A percentile compares a stretch with the other conserved stretches of the same genome.
phyloP scores from a whole-genome alignment of 2,888 invertebrate genomes.

The Orchesella flavescens region DNA sequence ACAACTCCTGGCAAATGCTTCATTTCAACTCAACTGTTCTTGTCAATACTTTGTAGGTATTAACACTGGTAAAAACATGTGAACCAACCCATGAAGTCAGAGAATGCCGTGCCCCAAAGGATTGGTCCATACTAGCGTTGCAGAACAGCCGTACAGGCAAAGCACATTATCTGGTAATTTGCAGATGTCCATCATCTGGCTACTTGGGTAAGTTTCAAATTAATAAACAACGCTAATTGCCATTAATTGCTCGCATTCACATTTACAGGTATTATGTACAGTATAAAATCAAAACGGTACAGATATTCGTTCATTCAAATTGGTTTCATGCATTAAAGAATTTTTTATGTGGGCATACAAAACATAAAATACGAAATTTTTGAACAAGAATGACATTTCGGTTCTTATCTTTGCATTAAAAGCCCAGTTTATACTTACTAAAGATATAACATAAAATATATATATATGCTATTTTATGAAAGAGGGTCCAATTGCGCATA shows the following conservation, averaged over 20 bases:
- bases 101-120: conserved; percentile 88
- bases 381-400: too few relatives aligned
- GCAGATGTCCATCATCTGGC: conserved; percentile 88
- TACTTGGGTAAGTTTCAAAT: conserved; percentile 79
- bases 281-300: too few relatives aligned
- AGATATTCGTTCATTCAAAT: too few relatives aligned
- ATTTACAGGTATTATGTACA: too few relatives aligned
- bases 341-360: too few relatives aligned
- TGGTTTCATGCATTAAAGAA: too few relatives aligned
- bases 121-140: conserved; percentile 92
- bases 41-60: conserved; percentile 77
- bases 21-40: conserved; percentile 48
- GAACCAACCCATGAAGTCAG: conserved; percentile 94
- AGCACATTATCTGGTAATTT: conserved; percentile 93
- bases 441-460: too few relatives aligned
- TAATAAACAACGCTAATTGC: not conserved
- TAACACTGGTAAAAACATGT: conserved; percentile 93
- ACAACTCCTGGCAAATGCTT: conserved; percentile 54
- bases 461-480: conserved; percentile 72
- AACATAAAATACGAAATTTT: too few relatives aligned
- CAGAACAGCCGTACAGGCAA: conserved; percentile 95
- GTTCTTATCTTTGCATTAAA: too few relatives aligned
- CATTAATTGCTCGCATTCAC: too few relatives aligned
- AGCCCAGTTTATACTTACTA: too few relatives aligned
- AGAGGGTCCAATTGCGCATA: conserved; percentile 96